Percentiles rank a stretch among this genome's conserved stretches.
Evolutionary conservation across 2,797 vertebrate genomes (phyloP).

Genomic region (Sebastiscus albofasciatus): DNA sequence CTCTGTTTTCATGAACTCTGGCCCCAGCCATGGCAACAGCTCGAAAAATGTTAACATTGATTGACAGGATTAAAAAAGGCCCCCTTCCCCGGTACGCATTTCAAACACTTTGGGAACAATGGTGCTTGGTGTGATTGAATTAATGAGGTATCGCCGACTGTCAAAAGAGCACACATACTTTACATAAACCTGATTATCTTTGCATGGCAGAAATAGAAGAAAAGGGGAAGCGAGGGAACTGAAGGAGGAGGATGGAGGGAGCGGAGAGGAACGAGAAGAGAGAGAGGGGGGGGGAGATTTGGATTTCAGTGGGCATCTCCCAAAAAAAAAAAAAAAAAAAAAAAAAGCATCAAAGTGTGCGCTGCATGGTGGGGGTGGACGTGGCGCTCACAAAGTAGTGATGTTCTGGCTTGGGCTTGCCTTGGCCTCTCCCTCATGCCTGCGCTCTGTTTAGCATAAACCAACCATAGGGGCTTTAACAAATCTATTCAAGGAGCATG

Average conservation of each 20-base stretch:
- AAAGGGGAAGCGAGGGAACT: conserved; percentile 81
- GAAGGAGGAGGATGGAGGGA: conserved; percentile 72
- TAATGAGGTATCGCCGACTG: conserved; percentile 99
- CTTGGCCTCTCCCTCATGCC: conserved; percentile 84
- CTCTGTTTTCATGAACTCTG: conserved; percentile 99
- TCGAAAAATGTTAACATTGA: conserved; percentile 99
- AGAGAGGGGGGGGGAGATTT: conserved; percentile 65
- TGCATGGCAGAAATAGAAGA: conserved; percentile 96
- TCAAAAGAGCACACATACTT: conserved; percentile 99
- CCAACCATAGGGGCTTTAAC: conserved; percentile 92
- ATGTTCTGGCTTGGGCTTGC: conserved; percentile 86
- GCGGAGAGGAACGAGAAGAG: conserved; percentile 63
- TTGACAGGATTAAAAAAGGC: conserved; percentile 99
- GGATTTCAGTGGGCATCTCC: conserved; percentile 88
- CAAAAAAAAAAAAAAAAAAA: conserved; percentile 56
- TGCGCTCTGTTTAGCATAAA: conserved; percentile 90
- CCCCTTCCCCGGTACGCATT: conserved; percentile 94
- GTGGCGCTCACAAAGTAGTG: conserved; percentile 78
- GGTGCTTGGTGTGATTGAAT: conserved; percentile 99
- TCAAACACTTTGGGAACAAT: conserved; percentile 99
- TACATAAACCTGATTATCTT: conserved; percentile 99
- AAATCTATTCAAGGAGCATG: conserved; percentile 92
- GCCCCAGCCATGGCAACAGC: conserved; percentile 98
- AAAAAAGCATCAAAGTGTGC: conserved; percentile 86
- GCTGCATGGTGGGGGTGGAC: conserved; percentile 64